Conservation (phyloP, 2,113 vertebrate genomes). For the Excalfactoria chinensis region DNA sequence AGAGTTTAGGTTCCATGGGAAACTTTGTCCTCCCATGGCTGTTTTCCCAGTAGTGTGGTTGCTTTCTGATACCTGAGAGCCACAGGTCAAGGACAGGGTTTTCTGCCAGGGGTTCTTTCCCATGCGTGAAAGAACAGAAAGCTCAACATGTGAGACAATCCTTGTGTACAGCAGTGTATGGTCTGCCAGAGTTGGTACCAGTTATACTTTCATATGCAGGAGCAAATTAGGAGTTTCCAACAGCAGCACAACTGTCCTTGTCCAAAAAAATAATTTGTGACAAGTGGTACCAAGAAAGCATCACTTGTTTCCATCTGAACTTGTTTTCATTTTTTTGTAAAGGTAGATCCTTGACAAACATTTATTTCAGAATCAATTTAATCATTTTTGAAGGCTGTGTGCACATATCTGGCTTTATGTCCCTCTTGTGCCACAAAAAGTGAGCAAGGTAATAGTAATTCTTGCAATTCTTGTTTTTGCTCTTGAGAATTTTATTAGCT, state of each 20-base stretch:
- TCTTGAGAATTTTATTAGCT: not conserved
- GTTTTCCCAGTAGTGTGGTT: not conserved
- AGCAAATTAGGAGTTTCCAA: not conserved
- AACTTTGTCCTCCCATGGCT: rapidly evolving
- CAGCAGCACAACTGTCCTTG: not conserved
- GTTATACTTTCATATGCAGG: not conserved
- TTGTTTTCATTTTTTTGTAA: not conserved
- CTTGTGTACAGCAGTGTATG: not conserved
- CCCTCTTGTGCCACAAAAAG: not conserved
- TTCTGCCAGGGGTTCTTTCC: conserved; percentile 7
- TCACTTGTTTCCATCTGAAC: not conserved
- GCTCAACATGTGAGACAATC: not conserved
- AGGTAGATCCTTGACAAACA: not conserved
- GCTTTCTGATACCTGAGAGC: not conserved
- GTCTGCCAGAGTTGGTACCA: not conserved
- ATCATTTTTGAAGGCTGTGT: not conserved
- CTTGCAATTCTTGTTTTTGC: not conserved
- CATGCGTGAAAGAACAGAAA: rapidly evolving
- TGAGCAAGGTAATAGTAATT: not conserved
- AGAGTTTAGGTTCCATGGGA: not conserved
- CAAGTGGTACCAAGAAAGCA: not conserved
- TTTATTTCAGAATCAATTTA: not conserved
- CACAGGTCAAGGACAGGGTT: not conserved
- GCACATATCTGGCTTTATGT: not conserved
- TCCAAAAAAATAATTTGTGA: not conserved